Evolutionary conservation across 2,113 vertebrate genomes (phyloP), one percentile per base, ranked within the genome.

Genomic region (Ancistrus triradiatus): DNA sequence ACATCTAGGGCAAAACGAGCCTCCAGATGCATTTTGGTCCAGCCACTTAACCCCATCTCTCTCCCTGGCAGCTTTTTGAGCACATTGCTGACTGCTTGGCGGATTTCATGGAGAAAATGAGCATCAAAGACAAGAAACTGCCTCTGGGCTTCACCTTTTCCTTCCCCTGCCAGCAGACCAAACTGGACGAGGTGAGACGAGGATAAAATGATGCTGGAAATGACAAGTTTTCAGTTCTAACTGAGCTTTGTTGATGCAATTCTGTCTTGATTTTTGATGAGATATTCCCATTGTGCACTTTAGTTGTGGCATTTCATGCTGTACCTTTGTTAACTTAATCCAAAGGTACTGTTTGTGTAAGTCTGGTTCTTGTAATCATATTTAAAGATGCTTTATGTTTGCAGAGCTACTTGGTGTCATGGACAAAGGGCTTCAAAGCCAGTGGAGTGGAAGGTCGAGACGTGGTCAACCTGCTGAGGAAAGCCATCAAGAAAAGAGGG

Each of bases 131-230:
- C 37, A 90, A 91, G 85, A 98, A 92, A 57, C 90, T 99, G 1
- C 94, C 95, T 0, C 81, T 99, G 2, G 96, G 96, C 2, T 99
- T 99, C 74, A 97, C 95, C 19, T 99, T 99, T 83, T 97, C 95
- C 0, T 99, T 99, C 65, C 95, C 96, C 0, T 98, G 95, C 33
- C 81, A 85, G 58, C 96, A 99, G 80, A 92, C 86, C 49, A 94
- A 95, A 70, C 83, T 98, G 65, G 95, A 98, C 0, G 95, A 99
- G 92, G 96, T 98, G 74, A 85, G 88, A 28, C 24, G 4, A 1
- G 1, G 9, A 50, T 10, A 48, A 22, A 21, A 1, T 15, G 43
- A 19, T 7, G n/a, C 0, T 1, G 17, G 6, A 35, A 4, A 18
- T 52, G 15, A 17, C 17, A n/a, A n/a, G 35, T 37, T n/a, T n/a